phyloP scores from a whole-genome alignment of 2,888 invertebrate genomes.

The Leptopilina myrica region DNA sequence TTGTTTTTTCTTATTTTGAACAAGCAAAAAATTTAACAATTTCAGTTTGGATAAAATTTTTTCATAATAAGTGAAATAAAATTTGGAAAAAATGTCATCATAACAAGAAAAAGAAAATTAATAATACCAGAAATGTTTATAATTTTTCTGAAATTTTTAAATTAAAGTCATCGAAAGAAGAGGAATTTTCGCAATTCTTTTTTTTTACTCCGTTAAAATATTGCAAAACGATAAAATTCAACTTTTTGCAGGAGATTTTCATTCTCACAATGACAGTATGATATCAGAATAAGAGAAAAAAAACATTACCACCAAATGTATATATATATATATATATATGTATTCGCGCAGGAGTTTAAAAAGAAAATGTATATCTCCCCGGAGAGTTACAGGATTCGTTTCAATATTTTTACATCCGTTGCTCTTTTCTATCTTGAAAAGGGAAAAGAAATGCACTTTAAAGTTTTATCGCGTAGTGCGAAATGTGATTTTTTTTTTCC shows the following conservation, averaged over 20 bases:
- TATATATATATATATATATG: background rate
- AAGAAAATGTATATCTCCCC: constrained; percentile 10
- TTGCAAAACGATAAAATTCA: constrained; percentile 4
- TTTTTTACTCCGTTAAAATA: background rate
- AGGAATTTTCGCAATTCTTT: no score
- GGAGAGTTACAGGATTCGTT: background rate
- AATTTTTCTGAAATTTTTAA: no score
- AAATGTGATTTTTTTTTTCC: background rate
- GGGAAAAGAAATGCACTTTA: constrained; percentile 1
- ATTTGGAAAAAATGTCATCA: no score
- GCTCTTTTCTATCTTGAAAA: background rate
- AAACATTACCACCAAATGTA: background rate
- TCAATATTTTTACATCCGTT: constrained; percentile 13
- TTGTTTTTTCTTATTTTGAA: no score
- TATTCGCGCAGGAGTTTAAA: background rate
- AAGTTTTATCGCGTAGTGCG: background rate
- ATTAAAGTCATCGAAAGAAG: no score
- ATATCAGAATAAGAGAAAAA: background rate
- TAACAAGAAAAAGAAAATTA: no score
- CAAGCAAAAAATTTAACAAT: no score
- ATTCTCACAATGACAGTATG: background rate
- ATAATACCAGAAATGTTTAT: no score
- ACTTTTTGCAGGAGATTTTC: background rate
- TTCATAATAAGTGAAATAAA: no score
- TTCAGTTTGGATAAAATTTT: no score